Evolutionary conservation across 2,888 invertebrate genomes (phyloP).

Genomic region (Drosophila rellima): DNA sequence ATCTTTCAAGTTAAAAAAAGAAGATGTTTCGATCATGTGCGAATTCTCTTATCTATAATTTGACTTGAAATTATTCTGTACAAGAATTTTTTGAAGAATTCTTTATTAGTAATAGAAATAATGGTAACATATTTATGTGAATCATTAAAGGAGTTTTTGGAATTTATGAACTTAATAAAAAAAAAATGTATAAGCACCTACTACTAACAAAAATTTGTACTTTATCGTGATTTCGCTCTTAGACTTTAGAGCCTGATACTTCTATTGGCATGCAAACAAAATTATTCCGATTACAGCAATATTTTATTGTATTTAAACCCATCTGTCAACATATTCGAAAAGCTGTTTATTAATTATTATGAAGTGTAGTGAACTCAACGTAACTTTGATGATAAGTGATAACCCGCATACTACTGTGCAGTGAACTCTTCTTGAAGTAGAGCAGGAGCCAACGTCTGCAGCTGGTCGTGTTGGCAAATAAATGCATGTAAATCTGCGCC

Average conservation of each 20-base stretch:
- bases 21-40: neutral
- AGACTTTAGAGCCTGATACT: too few species aligned
- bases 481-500: constrained; percentile 61
- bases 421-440: constrained; percentile 3
- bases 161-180: too few species aligned
- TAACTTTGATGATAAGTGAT: neutral
- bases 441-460: constrained; percentile 6
- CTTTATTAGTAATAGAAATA: too few species aligned
- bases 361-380: neutral
- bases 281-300: too few species aligned
- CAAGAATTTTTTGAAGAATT: neutral
- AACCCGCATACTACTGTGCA: neutral
- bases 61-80: neutral
- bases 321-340: neutral
- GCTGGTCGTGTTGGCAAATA: constrained; percentile 44
- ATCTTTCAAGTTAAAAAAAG: too few species aligned
- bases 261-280: too few species aligned
- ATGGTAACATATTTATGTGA: neutral
- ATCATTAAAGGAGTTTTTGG: too few species aligned
- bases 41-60: neutral
- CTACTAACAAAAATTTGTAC: too few species aligned
- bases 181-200: too few species aligned
- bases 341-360: too few species aligned
- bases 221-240: too few species aligned
- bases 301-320: too few species aligned